A percentile compares a stretch with the other conserved stretches of the same genome.
These are phyloP conservation scores for Abscondita cerata DNA, from an alignment of 2,888 invertebrate genomes.

Conservation along the genomic window DNA sequence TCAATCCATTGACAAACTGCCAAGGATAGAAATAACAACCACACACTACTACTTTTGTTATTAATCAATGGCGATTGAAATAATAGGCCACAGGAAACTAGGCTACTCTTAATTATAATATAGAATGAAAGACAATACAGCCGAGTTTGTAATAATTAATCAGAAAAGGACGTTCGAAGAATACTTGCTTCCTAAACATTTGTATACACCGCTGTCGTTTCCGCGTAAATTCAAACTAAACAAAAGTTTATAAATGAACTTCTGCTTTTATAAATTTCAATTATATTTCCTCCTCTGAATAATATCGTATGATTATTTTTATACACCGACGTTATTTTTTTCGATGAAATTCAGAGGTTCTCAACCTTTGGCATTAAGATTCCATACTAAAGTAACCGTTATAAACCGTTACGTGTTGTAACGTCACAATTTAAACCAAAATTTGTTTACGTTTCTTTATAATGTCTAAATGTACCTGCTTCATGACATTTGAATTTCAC, in stretches of 20 bases:
- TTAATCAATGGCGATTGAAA: constrained; percentile 24
- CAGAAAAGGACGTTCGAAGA: constrained; percentile 9
- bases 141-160: constrained; percentile 16
- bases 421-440: too few relatives aligned
- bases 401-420: too few relatives aligned
- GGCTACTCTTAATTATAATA: constrained; percentile 10
- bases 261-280: not conserved
- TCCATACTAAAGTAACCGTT: too few relatives aligned
- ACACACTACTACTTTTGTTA: constrained; percentile 18
- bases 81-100: constrained; percentile 17
- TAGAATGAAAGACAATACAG: not conserved
- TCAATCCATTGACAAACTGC: constrained; percentile 43
- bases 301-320: too few relatives aligned
- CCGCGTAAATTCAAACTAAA: constrained; percentile 13
- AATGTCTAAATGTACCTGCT: too few relatives aligned
- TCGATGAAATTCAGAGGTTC: too few relatives aligned
- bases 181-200: constrained; percentile 14
- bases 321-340: too few relatives aligned
- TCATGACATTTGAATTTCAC: too few relatives aligned
- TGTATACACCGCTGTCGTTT: constrained; percentile 6
- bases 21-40: constrained; percentile 38
- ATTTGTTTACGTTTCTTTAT: too few relatives aligned
- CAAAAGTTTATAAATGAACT: constrained; percentile 6
- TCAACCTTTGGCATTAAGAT: too few relatives aligned
- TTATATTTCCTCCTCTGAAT: not conserved